Evolutionary conservation across 2,113 vertebrate genomes (phyloP), one percentile per base, ranked within the genome.

Genomic region (Leptobrachium leishanense): DNA sequence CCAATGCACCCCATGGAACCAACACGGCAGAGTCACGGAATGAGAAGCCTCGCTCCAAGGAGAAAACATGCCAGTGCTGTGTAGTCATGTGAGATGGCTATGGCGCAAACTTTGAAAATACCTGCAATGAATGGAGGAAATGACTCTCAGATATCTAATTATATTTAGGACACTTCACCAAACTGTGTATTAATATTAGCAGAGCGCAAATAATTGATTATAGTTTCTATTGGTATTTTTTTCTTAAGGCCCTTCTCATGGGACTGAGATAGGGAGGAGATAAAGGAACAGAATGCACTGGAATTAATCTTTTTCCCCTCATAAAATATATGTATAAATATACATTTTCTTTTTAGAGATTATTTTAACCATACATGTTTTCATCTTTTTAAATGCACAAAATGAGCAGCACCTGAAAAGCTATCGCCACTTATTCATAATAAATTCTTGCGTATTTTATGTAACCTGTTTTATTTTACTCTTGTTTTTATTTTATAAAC

Each of bases 41-140:
- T 54, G 84, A 83, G 72, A 74, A 70, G 0, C 43, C 82, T 0
- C 83, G 81, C 2, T 84, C 79, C 2, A 89, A 90, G 82, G 86
- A 87, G 64, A 90, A 88, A 79, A 82, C 86, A 2, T 91, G 90
- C 82, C 88, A 90, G 82, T 91, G 90, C 64, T 91, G 90, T 68
- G 79, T 3, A 0, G 69, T 91, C 11, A 90, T 91, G 90, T 91
- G 84, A 89, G 70, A 72, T 40, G 20, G 3, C 9, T 2, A 64
- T 31, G 6, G 15, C 2, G 9, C 55, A 8, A 10, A 4, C 6
- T 59, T 59, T 59, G 13, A 59, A 8, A 15, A 1, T 2, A 59
- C 55, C 55, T 12, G 55, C 2, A 59, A 1, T 4, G 13, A 15
- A 1, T 6, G 62, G 62, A 31, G 62, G 39, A 50, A 50, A 6